Percentiles rank a stretch among this genome's conserved stretches.
These are phyloP conservation scores for Crossaster papposus DNA, from an alignment of 53 echinoderm and acorn worm genomes.

Conservation along the genomic window DNA sequence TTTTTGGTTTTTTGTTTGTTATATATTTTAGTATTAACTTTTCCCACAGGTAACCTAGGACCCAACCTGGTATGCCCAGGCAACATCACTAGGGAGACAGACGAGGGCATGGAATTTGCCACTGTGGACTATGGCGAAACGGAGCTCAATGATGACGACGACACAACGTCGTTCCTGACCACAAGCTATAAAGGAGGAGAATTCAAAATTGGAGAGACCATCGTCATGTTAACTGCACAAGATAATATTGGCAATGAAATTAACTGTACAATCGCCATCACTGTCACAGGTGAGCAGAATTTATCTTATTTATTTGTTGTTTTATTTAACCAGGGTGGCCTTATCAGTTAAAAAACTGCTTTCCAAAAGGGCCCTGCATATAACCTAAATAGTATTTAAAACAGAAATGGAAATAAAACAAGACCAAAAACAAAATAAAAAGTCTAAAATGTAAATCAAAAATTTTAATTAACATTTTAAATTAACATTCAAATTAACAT, in stretches of 20 bases:
- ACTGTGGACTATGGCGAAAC: neutral
- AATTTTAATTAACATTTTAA: too few species aligned
- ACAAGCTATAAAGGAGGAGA: neutral
- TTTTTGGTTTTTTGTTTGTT: too few species aligned
- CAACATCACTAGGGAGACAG: neutral
- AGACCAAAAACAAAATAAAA: too few species aligned
- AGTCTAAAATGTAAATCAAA: too few species aligned
- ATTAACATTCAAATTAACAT: too few species aligned
- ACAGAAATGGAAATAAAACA: too few species aligned
- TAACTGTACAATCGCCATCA: neutral
- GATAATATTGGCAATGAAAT: neutral
- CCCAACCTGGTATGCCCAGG: conserved; percentile 18
- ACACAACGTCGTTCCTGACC: neutral
- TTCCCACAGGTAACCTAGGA: neutral
- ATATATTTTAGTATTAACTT: neutral
- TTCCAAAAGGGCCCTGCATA: too few species aligned
- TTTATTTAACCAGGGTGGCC: too few species aligned
- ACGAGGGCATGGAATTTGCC: neutral
- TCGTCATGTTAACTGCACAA: neutral
- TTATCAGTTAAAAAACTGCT: too few species aligned
- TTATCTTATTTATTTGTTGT: too few species aligned
- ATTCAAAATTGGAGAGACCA: neutral
- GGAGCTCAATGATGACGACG: neutral
- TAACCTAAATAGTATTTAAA: too few species aligned
- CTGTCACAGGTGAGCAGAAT: conserved; percentile 7